Conservation (phyloP, 2,888 invertebrate species). For the Magallana nippona region DNA sequence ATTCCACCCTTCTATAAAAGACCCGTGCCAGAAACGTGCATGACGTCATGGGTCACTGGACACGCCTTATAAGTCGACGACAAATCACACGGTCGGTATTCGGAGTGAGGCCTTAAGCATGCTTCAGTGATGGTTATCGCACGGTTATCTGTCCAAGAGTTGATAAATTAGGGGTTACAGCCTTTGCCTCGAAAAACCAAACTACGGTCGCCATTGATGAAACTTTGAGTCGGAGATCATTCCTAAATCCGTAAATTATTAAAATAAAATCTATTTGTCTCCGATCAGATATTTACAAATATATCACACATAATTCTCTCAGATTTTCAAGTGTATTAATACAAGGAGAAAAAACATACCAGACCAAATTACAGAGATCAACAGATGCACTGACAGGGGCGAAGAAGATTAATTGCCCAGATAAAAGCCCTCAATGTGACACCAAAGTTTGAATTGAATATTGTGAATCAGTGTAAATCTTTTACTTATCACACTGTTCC, state of each 20-base stretch:
- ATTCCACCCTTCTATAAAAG: conserved; percentile 3
- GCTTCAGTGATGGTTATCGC: conserved; percentile 13
- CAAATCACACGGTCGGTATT: background rate
- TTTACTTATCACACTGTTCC: conserved; percentile 3
- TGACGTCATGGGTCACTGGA: conserved; percentile 20
- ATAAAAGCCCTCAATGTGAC: conserved; percentile 20
- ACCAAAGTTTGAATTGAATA: conserved; percentile 27
- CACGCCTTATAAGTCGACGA: background rate
- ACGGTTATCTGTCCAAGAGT: conserved; percentile 12
- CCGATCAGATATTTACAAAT: conserved; percentile 36
- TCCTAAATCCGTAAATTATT: conserved; percentile 39
- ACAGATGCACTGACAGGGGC: conserved; percentile 13
- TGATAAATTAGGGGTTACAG: conserved; percentile 4
- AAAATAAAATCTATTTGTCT: conserved; percentile 37
- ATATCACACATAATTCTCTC: conserved; percentile 19
- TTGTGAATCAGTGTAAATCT: conserved; percentile 7
- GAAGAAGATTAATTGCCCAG: conserved; percentile 20
- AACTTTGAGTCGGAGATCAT: conserved; percentile 21
- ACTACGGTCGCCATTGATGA: conserved; percentile 33
- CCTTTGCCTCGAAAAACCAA: conserved; percentile 24
- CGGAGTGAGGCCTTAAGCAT: background rate
- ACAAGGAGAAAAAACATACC: conserved; percentile 32
- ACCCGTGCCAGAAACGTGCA: conserved; percentile 32
- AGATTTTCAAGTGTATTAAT: conserved; percentile 13
- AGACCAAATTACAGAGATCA: conserved; percentile 24